Conservation (phyloP, 2,113 vertebrate species). For the Carettochelys insculpta region DNA sequence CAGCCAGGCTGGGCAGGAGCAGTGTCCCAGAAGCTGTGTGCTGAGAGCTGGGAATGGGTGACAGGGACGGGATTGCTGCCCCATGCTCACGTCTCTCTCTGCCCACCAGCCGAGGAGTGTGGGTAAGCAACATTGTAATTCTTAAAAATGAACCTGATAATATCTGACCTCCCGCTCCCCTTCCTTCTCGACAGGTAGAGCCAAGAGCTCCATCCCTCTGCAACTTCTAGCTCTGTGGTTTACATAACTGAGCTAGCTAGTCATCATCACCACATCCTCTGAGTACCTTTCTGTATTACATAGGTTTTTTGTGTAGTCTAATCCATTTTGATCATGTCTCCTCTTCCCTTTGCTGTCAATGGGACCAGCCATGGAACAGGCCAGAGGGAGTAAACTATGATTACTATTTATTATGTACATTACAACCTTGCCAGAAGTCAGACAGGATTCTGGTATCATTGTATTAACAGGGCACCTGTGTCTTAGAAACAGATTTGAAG, state of each 20-base stretch:
- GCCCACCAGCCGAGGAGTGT: background rate
- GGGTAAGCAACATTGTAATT: background rate
- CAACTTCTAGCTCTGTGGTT: accelerated
- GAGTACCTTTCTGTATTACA: background rate
- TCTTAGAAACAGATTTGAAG: background rate
- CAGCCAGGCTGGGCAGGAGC: too few relatives aligned
- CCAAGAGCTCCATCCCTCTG: background rate
- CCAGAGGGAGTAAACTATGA: constrained; percentile 23
- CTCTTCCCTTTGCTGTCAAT: background rate
- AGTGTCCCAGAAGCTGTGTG: too few relatives aligned
- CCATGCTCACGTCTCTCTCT: too few relatives aligned
- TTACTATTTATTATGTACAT: background rate
- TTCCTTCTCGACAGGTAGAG: background rate
- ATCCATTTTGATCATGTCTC: background rate
- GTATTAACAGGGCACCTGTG: background rate
- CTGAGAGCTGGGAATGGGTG: too few relatives aligned
- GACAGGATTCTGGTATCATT: constrained; percentile 1
- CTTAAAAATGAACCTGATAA: background rate
- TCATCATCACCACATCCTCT: background rate
- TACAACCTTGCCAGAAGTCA: background rate
- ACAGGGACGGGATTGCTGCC: too few relatives aligned
- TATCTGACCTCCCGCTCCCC: background rate
- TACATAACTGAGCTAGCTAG: background rate
- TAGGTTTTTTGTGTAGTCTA: background rate
- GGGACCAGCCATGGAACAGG: background rate